Evolutionary conservation across 2,797 vertebrate species (phyloP).

Genomic region (Acrocephalus scirpaceus): DNA sequence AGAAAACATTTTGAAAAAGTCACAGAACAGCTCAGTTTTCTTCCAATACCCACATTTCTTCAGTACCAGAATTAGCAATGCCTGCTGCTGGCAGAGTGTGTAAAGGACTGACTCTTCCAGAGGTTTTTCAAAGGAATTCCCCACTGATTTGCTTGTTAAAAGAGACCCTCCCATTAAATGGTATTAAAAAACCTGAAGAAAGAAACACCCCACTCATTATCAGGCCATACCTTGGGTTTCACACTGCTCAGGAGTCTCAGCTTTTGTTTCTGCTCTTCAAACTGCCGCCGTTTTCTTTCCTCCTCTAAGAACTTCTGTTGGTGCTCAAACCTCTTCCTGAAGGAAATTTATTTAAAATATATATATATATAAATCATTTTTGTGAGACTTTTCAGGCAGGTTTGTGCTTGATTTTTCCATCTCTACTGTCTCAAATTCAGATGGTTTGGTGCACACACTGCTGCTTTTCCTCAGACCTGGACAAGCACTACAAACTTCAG

Average conservation of each 20-base stretch:
- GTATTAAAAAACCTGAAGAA: neutral
- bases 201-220: neutral
- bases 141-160: neutral
- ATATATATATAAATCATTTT: no score
- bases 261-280: conserved; percentile 99
- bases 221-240: conserved; percentile 89
- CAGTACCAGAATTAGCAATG: neutral
- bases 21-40: neutral
- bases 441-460: neutral
- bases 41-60: neutral
- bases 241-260: conserved; percentile 94
- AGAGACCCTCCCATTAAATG: neutral
- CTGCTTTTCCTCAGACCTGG: neutral
- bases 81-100: neutral
- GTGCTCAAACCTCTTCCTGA: conserved; percentile 94
- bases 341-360: neutral
- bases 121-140: neutral
- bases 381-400: neutral
- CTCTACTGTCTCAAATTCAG: neutral
- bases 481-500: neutral
- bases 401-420: neutral
- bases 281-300: conserved; percentile 94
- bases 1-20: neutral
- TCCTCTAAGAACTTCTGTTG: conserved; percentile 97
- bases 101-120: neutral